A percentile compares a stretch with the other conserved stretches of the same genome.
Evolutionary conservation across 2,113 vertebrate genomes (phyloP).

Genomic region (Peromyscus californicus): DNA sequence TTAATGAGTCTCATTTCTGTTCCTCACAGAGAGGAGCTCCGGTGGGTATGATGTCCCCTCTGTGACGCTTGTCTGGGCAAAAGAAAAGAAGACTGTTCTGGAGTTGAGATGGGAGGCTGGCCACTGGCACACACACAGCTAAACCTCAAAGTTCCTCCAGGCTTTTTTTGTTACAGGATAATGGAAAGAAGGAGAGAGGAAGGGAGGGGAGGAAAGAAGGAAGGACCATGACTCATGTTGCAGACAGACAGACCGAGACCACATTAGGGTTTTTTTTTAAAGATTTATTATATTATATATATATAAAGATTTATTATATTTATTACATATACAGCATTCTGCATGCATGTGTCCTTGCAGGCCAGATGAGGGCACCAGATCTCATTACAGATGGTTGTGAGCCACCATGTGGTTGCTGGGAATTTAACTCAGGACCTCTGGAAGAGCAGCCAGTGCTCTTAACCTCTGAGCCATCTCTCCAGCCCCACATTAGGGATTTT

Average conservation of each 20-base stretch:
- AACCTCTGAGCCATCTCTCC: too few relatives aligned
- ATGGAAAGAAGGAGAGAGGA: background rate
- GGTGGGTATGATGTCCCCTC: background rate
- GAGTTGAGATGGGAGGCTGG: background rate
- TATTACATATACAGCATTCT: too few relatives aligned
- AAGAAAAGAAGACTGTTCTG: background rate
- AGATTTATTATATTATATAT: too few relatives aligned
- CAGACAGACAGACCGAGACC: background rate
- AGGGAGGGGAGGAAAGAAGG: background rate
- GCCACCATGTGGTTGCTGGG: too few relatives aligned
- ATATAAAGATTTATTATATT: too few relatives aligned
- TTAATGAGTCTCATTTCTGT: background rate
- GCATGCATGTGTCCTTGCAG: too few relatives aligned
- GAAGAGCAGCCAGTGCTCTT: too few relatives aligned
- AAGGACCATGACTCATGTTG: background rate
- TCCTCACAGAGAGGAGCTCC: background rate
- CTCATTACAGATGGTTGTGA: too few relatives aligned
- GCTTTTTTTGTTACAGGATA: background rate
- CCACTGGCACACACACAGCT: background rate
- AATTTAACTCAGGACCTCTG: too few relatives aligned
- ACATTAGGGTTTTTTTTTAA: background rate
- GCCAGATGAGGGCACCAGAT: too few relatives aligned
- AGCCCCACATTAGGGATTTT: background rate
- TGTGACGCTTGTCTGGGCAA: background rate
- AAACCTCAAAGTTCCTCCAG: background rate